A percentile compares a stretch with the other conserved stretches of the same genome.
Evolutionary conservation across 2,797 vertebrate genomes (phyloP).

Genomic region (Pseudotriccus pelzelni): DNA sequence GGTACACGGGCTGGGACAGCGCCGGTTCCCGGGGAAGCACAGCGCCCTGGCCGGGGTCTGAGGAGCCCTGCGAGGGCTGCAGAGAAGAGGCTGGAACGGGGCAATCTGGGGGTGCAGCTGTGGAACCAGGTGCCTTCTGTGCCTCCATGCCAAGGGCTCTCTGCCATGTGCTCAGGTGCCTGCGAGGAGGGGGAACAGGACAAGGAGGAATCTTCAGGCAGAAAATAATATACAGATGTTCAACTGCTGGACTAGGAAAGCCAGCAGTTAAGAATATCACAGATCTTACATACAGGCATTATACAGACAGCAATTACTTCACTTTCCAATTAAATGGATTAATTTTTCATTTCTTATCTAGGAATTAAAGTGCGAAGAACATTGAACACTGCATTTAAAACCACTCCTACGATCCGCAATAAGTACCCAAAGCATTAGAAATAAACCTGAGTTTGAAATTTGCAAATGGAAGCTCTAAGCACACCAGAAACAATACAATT

Average conservation of each 20-base stretch:
- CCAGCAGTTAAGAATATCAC: neutral
- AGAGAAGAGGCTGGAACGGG: neutral
- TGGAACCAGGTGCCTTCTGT: neutral
- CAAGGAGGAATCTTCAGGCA: neutral
- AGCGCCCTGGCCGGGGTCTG: slow-evolving; percentile 12
- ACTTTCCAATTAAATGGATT: neutral
- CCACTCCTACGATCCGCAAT: neutral
- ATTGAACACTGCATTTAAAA: neutral
- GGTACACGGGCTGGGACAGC: slow-evolving; percentile 81
- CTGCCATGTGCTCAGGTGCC: neutral
- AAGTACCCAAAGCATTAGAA: neutral
- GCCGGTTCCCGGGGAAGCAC: slow-evolving; percentile 64
- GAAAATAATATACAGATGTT: neutral
- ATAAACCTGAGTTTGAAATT: neutral
- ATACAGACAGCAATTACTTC: neutral
- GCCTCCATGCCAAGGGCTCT: slow-evolving; percentile 65
- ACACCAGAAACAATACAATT: neutral
- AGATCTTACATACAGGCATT: neutral
- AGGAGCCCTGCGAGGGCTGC: neutral
- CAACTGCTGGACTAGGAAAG: neutral
- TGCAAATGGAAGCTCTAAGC: neutral
- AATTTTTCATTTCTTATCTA: neutral
- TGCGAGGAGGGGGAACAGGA: neutral
- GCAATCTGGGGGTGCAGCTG: neutral
- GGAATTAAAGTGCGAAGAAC: neutral